Conservation (phyloP, 2,888 invertebrate genomes). For the Cenopis cana region DNA sequence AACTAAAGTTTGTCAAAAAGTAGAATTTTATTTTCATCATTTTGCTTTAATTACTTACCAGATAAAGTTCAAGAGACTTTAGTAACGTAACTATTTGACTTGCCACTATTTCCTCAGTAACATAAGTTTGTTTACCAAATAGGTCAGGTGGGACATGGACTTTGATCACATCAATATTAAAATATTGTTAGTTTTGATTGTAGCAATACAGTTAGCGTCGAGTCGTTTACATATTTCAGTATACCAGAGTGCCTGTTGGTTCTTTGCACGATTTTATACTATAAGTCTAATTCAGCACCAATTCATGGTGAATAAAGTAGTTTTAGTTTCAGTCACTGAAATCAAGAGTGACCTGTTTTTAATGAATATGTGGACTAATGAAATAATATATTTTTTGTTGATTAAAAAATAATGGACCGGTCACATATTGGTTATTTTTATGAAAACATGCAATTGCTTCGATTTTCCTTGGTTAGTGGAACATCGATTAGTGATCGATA, state of each 20-base stretch:
- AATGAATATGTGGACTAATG: not conserved
- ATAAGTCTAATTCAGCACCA: not conserved
- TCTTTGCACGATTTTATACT: constrained; percentile 8
- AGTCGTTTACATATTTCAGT: not conserved
- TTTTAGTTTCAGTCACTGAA: not conserved
- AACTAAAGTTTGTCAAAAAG: not conserved
- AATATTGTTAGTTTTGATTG: not conserved
- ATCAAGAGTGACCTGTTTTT: not conserved
- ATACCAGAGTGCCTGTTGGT: constrained; percentile 17
- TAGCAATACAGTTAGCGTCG: not conserved
- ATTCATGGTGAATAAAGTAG: not conserved
- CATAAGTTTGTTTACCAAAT: constrained; percentile 3
- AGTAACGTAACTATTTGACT: not conserved
- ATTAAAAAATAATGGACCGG: too few relatives aligned
- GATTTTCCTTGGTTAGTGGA: not conserved
- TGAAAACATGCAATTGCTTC: not conserved
- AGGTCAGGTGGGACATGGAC: not conserved
- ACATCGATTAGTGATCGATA: not conserved
- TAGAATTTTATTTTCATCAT: not conserved
- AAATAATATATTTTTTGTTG: not conserved
- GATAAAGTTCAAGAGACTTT: too few relatives aligned
- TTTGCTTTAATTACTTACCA: not conserved
- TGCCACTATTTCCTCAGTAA: not conserved
- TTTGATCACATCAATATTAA: not conserved
- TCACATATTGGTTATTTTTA: too few relatives aligned